These are phyloP conservation scores for Heliconius sara DNA, from an alignment of 2,888 invertebrate genomes.

Conservation along the genomic window DNA sequence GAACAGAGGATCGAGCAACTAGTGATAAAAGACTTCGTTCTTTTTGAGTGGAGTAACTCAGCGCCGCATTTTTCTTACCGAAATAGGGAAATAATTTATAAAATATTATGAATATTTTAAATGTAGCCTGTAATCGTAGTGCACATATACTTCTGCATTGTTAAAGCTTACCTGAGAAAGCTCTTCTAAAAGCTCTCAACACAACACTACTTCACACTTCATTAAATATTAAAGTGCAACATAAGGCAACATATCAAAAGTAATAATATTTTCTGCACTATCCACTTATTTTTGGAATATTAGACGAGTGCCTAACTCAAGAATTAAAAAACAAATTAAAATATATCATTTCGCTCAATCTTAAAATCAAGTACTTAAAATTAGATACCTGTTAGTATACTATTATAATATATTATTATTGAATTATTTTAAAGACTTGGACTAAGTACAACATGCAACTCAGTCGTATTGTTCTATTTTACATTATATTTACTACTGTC, in stretches of 20 bases:
- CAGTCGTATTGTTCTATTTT: slow-evolving; percentile 41
- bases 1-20: not conserved
- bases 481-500: slow-evolving; percentile 43
- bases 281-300: not conserved
- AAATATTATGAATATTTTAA: not conserved
- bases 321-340: no score
- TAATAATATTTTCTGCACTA: not conserved
- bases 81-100: not conserved
- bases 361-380: not conserved
- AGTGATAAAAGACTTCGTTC: not conserved
- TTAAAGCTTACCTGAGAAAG: slow-evolving; percentile 13
- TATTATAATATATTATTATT: not conserved
- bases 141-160: not conserved
- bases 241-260: not conserved
- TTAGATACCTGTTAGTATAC: no score
- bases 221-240: not conserved
- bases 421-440: slow-evolving; percentile 10
- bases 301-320: not conserved
- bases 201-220: not conserved
- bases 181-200: slow-evolving; percentile 6
- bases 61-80: not conserved
- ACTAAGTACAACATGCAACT: slow-evolving; percentile 26
- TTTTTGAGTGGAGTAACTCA: not conserved
- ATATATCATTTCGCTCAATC: not conserved
- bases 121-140: not conserved